Evolutionary conservation across 2,113 vertebrate genomes (phyloP), one percentile per base, ranked within the genome.

Genomic region (Ailuropoda melanoleuca): DNA sequence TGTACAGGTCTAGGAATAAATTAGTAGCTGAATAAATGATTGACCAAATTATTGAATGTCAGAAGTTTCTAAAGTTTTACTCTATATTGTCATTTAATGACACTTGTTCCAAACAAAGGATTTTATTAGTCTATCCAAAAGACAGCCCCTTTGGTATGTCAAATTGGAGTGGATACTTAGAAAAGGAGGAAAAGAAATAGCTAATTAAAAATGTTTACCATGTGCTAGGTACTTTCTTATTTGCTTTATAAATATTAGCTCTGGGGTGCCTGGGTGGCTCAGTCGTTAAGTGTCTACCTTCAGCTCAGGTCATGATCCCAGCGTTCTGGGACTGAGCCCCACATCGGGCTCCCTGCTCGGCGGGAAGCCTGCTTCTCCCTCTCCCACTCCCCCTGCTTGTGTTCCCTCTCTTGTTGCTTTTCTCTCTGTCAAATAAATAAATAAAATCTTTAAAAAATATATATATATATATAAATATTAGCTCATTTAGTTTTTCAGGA

Each of bases 41-140:
- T 83, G 7, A 46, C 78, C 11, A 77, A 93, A 90, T 87, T 94
- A 50, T 56, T 75, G 24, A 66, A 23, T 92, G 58, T 94, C 60
- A 95, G 53, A 77, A 62, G 75, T 92, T 87, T 96, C 91, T 92
- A 2, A 89, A 86, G 66, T 77, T 95, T 85, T 92, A 6, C 15
- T 72, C 19, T 95, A 14, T 82, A 72, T 55, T 89, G 14, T 93
- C 70, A 70, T 34, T 53, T 55, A 70, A 23, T 97, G 60, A 37
- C 26, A 43, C 31, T 96, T 80, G 80, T 3, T 17, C 11, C 29
- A 39, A 60, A 90, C 26, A 48, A 70, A 37, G 82, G 18, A 31
- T 84, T 88, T 86, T 58, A 82, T 86, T 58, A 82, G 15, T 84
- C 91, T 55, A 39, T 72, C 19, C 58, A n/a, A 34, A 13, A 46